Evolutionary conservation across 2,888 invertebrate genomes (phyloP).

Genomic region (Cetonia aurata): DNA sequence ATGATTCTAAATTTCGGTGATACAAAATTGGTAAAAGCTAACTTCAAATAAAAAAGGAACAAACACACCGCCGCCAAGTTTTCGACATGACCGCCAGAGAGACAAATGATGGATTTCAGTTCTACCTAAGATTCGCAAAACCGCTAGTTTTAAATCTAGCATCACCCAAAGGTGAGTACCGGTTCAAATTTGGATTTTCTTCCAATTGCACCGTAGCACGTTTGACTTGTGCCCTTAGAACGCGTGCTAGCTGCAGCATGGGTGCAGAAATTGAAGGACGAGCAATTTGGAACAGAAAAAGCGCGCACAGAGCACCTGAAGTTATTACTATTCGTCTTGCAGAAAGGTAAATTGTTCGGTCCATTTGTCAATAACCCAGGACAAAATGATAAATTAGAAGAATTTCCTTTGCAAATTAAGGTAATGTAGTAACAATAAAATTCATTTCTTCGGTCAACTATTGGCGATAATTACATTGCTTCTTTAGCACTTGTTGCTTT

Average conservation of each 20-base stretch:
- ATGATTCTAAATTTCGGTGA: constrained; percentile 50
- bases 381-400: constrained; percentile 57
- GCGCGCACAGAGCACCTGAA: constrained; percentile 65
- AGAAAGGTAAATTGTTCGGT: constrained; percentile 63
- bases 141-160: constrained; percentile 64
- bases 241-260: constrained; percentile 65
- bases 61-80: constrained; percentile 16
- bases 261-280: constrained; percentile 64
- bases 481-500: background rate
- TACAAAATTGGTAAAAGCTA: constrained; percentile 40
- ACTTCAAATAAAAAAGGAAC: constrained; percentile 23
- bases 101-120: constrained; percentile 59
- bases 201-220: no score
- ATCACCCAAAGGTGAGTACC: constrained; percentile 62
- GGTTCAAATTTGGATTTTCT: background rate
- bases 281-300: constrained; percentile 56
- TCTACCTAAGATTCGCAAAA: constrained; percentile 65
- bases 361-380: constrained; percentile 64
- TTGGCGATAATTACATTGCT: background rate
- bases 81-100: constrained; percentile 24
- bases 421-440: constrained; percentile 49
- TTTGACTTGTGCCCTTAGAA: constrained; percentile 56
- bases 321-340: constrained; percentile 66
- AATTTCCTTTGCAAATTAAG: constrained; percentile 58
- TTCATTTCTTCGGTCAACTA: constrained; percentile 1